Conservation (phyloP, 2,113 vertebrate species). For the Aptenodytes forsteri region DNA sequence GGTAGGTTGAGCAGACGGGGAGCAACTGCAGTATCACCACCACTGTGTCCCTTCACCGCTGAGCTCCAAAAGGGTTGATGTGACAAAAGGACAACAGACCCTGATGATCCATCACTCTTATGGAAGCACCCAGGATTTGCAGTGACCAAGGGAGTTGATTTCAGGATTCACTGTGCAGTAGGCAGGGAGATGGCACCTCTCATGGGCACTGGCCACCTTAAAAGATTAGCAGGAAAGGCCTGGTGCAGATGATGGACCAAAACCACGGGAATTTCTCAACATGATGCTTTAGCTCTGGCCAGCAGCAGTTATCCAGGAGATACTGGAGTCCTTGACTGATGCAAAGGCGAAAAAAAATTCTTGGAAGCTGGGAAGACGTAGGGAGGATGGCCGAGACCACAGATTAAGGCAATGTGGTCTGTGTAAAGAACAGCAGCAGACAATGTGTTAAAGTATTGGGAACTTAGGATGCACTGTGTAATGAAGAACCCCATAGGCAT, state of each 20-base stretch:
- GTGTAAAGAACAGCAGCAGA: background rate
- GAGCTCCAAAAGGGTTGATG: background rate
- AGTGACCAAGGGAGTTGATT: background rate
- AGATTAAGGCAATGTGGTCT: background rate
- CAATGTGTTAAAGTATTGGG: background rate
- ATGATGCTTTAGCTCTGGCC: background rate
- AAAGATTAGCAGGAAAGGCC: background rate
- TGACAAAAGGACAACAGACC: background rate
- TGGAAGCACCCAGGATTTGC: background rate
- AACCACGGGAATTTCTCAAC: background rate
- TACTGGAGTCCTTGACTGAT: background rate
- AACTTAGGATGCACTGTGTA: background rate
- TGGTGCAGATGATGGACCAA: background rate
- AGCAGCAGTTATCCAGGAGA: background rate
- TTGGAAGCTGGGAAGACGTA: background rate
- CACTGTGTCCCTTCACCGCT: background rate
- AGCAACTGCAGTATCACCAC: background rate
- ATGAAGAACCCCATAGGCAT: background rate
- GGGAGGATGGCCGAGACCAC: background rate
- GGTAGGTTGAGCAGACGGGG: background rate
- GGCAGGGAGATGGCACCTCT: background rate
- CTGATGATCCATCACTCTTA: background rate
- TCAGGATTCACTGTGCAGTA: background rate
- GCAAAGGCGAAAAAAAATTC: background rate
- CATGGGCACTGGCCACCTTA: background rate